Evolutionary conservation across 2,888 invertebrate genomes (phyloP), one percentile per base, ranked within the genome.

Genomic region (Odiellus spinosus): DNA sequence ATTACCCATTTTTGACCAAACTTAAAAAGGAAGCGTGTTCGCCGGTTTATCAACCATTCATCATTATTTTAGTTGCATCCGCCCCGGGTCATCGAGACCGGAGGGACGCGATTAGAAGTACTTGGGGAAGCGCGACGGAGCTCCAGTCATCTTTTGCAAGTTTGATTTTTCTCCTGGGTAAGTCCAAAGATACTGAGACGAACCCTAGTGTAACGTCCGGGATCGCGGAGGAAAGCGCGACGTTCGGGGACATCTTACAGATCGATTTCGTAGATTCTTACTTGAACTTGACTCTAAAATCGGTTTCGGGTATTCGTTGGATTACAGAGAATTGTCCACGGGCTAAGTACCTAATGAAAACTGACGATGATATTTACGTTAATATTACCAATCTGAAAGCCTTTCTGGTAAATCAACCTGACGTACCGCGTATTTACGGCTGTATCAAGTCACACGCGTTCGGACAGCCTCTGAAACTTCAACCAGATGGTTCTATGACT

Each of bases 321-420:
- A 35, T 26, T 14, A 45, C 34, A 4, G 15, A 14, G 1, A 40
- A 41, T 19, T 51, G 51, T 19, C 40, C 39, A 8, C 32, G 21
- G 11, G 44, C 45, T 1, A 20, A 36, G 15, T 48, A 39, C 42
- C 10, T 50, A 15, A 44, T 50, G 44, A 50, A 50, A 19, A 47
- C 45, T 18, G 50, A 50, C 33, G 47, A 50, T 15, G 50, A 50
- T 33, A 45, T 50, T 14, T 47, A 41, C 21, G 42, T 47, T 17
- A 50, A 50, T 17, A 17, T 44, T 32, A 20, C 43, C 12, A 19
- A 44, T 18, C 38, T 50, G 11, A 15, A 21, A 3, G 14, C 40
- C 10, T 46, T 38, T 40, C 38, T 47, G 10, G 32, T 14, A 2
- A 3, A 19, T 8, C 39, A 35, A 3, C 18, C 17, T 12, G 20